Evolutionary conservation across 2,113 vertebrate genomes (phyloP).

Genomic region (Formicarius rufipectus): DNA sequence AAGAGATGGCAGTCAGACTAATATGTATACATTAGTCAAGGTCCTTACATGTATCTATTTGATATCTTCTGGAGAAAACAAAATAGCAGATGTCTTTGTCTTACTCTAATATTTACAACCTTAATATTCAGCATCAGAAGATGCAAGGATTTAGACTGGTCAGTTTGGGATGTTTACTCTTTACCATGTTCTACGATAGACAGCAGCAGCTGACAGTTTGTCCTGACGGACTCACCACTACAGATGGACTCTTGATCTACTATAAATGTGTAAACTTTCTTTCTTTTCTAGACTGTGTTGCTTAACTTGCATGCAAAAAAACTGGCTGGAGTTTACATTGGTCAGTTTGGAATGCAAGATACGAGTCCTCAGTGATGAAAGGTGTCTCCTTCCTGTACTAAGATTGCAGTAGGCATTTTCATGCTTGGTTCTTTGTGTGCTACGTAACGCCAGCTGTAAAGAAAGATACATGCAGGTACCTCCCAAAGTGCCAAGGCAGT

Average conservation of each 20-base stretch:
- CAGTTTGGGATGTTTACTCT: not conserved
- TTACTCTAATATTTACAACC: not conserved
- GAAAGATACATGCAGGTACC: not conserved
- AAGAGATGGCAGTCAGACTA: not conserved
- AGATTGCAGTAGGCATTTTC: not conserved
- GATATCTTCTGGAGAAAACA: not conserved
- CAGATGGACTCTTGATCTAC: not conserved
- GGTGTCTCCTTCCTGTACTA: not conserved
- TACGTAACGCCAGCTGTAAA: not conserved
- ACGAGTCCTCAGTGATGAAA: not conserved
- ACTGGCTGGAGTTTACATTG: not conserved
- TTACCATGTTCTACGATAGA: not conserved
- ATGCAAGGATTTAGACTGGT: not conserved
- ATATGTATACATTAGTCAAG: not conserved
- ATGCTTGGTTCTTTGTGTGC: not conserved
- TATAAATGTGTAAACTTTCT: not conserved
- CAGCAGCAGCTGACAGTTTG: not conserved
- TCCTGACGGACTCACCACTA: not conserved
- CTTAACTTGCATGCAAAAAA: not conserved
- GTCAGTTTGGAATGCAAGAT: not conserved
- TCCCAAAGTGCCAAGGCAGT: not conserved
- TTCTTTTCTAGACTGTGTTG: not conserved
- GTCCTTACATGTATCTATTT: not conserved
- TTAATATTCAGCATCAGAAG: not conserved
- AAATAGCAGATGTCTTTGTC: not conserved